Evolutionary conservation across 2,797 vertebrate species (phyloP), one percentile per base, ranked within the genome.

Genomic region (Anniella stebbinsi): DNA sequence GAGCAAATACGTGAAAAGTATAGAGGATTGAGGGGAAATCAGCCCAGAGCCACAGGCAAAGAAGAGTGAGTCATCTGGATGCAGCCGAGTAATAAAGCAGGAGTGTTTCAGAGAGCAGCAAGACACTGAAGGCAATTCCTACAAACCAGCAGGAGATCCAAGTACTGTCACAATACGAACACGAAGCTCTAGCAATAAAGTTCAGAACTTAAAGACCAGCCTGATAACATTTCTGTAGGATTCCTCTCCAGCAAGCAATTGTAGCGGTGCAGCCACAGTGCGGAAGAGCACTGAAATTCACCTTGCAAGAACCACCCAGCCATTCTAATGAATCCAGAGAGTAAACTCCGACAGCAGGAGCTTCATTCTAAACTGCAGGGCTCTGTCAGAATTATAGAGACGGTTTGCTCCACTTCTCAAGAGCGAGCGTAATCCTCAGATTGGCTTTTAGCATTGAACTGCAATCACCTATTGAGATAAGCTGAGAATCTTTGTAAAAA

Each of bases 41-140:
- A 69, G 25, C 60, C 72, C 84, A 81, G 80, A 73, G 67, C 86
- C 54, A n/a, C 84, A 92, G 90, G 87, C 93, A 90, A 10, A 38
- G 80, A 41, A 67, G 36, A 80, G 88, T 90, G 81, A 88, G 67
- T 91, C 51, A 88, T 80, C 36, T 25, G 91, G 63, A 80, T 12
- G 86, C 91, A 90, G 86, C 80, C 51, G 84, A 81, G 91, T 73
- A 94, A 92, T 92, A 94, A 95, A 93, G 90, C 90, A 93, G 88
- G 88, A 93, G 92, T 89, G 89, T 75, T 87, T 89, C 60, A 45
- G 90, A 84, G 63, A 85, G 57, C 93, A 93, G 93, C 91, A 67
- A 87, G 90, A 57, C 72, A 73, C 0, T 0, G 17, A 72, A 92
- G 89, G 77, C 13, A 0, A 75, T 66, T 87, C 80, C 76, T 77